Percentiles rank a stretch among this genome's conserved stretches.
Conservation (phyloP, 2,113 vertebrate genomes). For the Guaruba guarouba region DNA sequence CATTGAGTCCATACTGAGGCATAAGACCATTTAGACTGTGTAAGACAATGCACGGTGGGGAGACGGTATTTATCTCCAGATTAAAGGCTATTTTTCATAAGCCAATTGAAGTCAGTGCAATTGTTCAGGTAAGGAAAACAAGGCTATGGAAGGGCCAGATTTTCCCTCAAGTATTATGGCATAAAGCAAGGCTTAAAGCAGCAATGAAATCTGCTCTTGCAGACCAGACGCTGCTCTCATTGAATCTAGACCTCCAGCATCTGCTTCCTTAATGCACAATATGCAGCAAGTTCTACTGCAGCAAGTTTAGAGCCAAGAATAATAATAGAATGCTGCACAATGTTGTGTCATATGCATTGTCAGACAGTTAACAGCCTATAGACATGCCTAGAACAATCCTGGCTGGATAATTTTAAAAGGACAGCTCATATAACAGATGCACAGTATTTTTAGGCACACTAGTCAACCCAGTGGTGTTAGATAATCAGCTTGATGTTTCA, state of each 20-base stretch:
- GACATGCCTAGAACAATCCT: not conserved
- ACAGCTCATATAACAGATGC: not conserved
- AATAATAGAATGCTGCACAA: not conserved
- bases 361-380: not conserved
- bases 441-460: not conserved
- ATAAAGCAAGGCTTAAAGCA: not conserved
- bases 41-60: rapidly evolving
- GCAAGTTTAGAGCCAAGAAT: not conserved
- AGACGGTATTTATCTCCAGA: not conserved
- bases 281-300: conserved; percentile 3
- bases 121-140: not conserved
- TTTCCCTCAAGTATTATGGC: not conserved
- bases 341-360: not conserved
- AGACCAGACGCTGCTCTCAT: not conserved
- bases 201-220: not conserved
- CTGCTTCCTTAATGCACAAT: not conserved
- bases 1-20: not conserved
- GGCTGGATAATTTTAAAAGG: not conserved
- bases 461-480: not conserved
- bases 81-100: not conserved
- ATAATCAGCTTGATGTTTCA: not conserved
- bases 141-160: not conserved
- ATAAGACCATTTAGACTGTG: not conserved
- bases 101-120: not conserved
- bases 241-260: not conserved